Base-by-base conservation (phyloP, 2,888 invertebrate genomes). In the Callosobruchus maculatus region DNA sequence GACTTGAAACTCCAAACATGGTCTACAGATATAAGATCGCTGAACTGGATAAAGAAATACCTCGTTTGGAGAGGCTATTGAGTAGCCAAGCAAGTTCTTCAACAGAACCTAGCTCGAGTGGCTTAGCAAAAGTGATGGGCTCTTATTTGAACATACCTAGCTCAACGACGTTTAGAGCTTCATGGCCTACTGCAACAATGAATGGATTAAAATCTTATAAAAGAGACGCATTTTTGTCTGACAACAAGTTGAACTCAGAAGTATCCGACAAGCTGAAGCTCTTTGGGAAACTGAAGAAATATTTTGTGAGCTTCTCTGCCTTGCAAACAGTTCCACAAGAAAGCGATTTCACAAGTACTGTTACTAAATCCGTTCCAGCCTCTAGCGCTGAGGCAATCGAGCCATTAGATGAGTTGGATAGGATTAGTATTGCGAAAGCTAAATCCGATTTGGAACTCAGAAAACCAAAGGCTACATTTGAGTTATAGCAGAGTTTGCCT, bases 1-100 rank as follows among this genome's bases (percentile, higher is more conserved):
- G 97, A 74, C 94, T 96, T 70, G 96, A 97, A 86, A 95, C 97
- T 72, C 97, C 97, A 87, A 97, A 97, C 87, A 92, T 93, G 80
- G 97, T 96, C 4, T 97, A 96, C 85, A 93, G 93, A 83, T 90
- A 93, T 78, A 95, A 97, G 85, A 91, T 97, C 78, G 92, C 93
- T 9, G 92, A 93, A 20, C 85, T 95, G 71, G 95, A 96, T 84
- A 90, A 91, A 71, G 95, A 96, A 86, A 93, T 95, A 71, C 90
- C 91, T 9, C 90, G 93, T 74, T 86, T 96, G 79, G 95, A 95
- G 83, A 87, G 92, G 73, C 84, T 95, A 78, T 88, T 93, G 9
- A 88, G 92, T 3, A 67, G 31, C 9, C 70, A 68, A 18, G 71
- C 76, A 7, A 69, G 73, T n/a, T 74, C 70, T 68, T 75, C 75